Evolutionary conservation across 2,888 invertebrate genomes (phyloP), one percentile per base, ranked within the genome.

Genomic region (Cactoblastis cactorum): DNA sequence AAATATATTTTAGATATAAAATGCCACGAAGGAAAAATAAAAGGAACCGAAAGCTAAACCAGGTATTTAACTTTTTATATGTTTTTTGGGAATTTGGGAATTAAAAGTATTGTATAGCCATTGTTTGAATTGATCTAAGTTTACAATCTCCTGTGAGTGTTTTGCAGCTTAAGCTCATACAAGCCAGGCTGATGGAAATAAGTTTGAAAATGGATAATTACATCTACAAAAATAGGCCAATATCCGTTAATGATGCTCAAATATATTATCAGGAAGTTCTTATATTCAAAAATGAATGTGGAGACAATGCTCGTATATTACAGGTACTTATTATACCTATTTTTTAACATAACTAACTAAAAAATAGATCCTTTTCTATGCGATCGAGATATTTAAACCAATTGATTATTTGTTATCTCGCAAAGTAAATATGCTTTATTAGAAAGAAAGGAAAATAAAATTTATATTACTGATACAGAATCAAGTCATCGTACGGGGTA

Each of bases 281-380:
- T 0, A 55, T 63, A 0, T 73, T 68, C 46, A 71, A 69, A 61
- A 15, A 47, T 1, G 54, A 60, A 18, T 77, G 77, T 41, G 6
- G 8, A 12, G 28, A 56, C 1, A 77, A 84, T 51, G 58, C 50
- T 1, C 63, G 73, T 14, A 69, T 69, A 6, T 56, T 80, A 41
- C 83, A 85, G 74, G 84, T 83, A 63, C 4, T 11, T 24, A 37
- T n/a, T n/a, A n/a, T n/a, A n/a, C n/a, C n/a, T n/a, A n/a, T n/a
- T n/a, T n/a, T n/a, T n/a, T n/a, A n/a, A n/a, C n/a, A n/a, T n/a
- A n/a, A n/a, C n/a, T n/a, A n/a, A n/a, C n/a, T n/a, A n/a, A n/a
- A n/a, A n/a, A n/a, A n/a, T n/a, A n/a, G n/a, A n/a, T n/a, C n/a
- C n/a, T n/a, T n/a, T n/a, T n/a, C n/a, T n/a, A n/a, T n/a, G n/a